phyloP scores from a whole-genome alignment of 2,888 invertebrate genomes.

The Acrobasis repandana region DNA sequence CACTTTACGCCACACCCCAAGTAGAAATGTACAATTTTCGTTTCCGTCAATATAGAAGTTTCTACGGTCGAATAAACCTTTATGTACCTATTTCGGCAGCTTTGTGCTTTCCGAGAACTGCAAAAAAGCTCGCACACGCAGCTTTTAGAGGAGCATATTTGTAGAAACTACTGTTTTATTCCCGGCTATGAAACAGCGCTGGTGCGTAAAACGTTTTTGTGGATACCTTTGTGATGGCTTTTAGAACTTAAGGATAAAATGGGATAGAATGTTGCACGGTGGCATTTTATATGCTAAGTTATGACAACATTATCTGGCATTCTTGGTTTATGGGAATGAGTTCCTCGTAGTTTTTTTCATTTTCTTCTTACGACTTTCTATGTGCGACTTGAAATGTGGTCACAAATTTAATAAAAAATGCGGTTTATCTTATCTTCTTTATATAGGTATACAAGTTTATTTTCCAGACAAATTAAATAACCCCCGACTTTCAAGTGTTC shows the following conservation, averaged over 20 bases:
- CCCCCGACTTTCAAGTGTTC: too few relatives aligned
- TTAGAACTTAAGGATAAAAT: constrained; percentile 7
- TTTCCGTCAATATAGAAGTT: constrained; percentile 23
- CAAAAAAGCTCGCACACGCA: constrained; percentile 7
- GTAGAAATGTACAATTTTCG: constrained; percentile 35
- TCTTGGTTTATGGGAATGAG: not conserved
- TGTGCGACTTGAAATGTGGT: too few relatives aligned
- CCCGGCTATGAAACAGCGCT: constrained; percentile 8
- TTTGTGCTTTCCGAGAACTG: constrained; percentile 16
- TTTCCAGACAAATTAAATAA: too few relatives aligned
- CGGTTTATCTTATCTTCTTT: too few relatives aligned
- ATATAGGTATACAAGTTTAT: too few relatives aligned
- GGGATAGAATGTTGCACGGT: not conserved
- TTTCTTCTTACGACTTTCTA: too few relatives aligned
- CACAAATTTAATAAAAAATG: too few relatives aligned
- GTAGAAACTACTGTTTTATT: constrained; percentile 15
- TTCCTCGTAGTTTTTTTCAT: too few relatives aligned
- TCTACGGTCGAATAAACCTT: constrained; percentile 21
- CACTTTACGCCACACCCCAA: constrained; percentile 35
- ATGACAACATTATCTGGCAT: not conserved
- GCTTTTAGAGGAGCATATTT: not conserved
- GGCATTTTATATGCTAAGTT: constrained; percentile 1
- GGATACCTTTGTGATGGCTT: constrained; percentile 9
- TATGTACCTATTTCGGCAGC: constrained; percentile 26
- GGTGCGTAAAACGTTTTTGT: constrained; percentile 11